These are phyloP conservation scores for Poeciliopsis presidionis DNA, from an alignment of 2,797 vertebrate species.

Conservation along the genomic window DNA sequence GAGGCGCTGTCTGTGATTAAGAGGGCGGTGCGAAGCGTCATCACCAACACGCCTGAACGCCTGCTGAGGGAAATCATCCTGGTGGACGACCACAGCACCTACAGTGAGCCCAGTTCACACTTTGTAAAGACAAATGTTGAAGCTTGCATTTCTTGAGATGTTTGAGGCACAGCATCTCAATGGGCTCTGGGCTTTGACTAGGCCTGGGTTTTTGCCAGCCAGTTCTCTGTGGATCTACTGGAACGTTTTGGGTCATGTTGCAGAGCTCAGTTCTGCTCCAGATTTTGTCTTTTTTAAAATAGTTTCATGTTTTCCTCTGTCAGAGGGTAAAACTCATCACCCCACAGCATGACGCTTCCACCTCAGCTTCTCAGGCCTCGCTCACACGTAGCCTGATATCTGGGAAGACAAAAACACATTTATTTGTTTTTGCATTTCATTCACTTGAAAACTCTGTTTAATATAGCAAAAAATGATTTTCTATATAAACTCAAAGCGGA, in stretches of 20 bases:
- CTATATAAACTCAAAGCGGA: no score
- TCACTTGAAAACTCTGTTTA: no score
- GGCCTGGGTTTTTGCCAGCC: not conserved
- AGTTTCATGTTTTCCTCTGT: not conserved
- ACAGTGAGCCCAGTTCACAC: slow-evolving; percentile 55
- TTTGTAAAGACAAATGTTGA: not conserved
- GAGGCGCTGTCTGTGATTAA: slow-evolving; percentile 82
- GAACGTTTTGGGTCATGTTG: not conserved
- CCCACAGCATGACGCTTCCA: no score
- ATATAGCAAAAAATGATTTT: no score
- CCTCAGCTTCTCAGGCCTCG: no score
- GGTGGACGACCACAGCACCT: slow-evolving; percentile 81
- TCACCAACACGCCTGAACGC: slow-evolving; percentile 70
- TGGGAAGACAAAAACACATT: no score
- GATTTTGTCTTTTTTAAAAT: not conserved
- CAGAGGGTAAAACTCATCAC: not conserved
- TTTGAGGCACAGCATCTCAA: not conserved
- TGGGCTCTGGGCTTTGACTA: not conserved
- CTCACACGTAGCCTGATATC: no score
- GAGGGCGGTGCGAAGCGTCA: slow-evolving; percentile 76
- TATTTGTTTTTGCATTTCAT: no score
- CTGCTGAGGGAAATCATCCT: slow-evolving; percentile 82
- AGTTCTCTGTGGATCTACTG: not conserved
- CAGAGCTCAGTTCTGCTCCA: not conserved
- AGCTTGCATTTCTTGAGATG: not conserved